phyloP scores from a whole-genome alignment of 1,140 invertebrate species.

The Tetraneura akinire region DNA sequence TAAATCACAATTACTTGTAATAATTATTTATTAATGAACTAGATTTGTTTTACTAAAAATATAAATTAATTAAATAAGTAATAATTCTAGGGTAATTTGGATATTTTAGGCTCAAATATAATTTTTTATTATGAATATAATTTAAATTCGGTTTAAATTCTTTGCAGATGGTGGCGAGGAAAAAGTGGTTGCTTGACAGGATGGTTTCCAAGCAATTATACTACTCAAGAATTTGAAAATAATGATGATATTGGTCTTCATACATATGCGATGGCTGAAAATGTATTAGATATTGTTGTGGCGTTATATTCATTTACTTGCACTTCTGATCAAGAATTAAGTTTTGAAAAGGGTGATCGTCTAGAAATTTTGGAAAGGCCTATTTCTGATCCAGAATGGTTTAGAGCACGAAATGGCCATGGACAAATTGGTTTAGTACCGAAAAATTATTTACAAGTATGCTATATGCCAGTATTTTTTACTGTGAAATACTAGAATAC shows the following conservation, averaged over 20 bases:
- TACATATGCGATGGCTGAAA: conserved; percentile 89
- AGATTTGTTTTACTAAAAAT: no score
- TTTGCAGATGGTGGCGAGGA: conserved; percentile 91
- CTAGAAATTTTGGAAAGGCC: conserved; percentile 94
- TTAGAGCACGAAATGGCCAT: conserved; percentile 88
- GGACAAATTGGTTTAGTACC: conserved; percentile 93
- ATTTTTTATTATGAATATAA: no score
- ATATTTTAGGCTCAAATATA: no score
- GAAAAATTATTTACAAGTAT: conserved; percentile 86
- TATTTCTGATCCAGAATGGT: conserved; percentile 95
- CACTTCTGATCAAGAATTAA: conserved; percentile 94
- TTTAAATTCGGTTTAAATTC: not conserved
- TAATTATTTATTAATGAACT: no score
- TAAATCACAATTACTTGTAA: no score
- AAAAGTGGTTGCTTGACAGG: conserved; percentile 81
- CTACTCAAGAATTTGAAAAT: conserved; percentile 79
- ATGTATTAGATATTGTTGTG: conserved; percentile 90
- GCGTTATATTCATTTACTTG: conserved; percentile 92
- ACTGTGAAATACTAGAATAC: not conserved
- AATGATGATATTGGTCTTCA: conserved; percentile 76
- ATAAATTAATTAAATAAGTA: no score
- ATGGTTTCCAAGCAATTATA: conserved; percentile 98
- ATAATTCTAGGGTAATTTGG: no score
- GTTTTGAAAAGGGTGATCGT: conserved; percentile 93
- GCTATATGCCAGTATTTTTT: not conserved